phyloP scores from a whole-genome alignment of 2,888 invertebrate genomes.

The Eilema caniola region DNA sequence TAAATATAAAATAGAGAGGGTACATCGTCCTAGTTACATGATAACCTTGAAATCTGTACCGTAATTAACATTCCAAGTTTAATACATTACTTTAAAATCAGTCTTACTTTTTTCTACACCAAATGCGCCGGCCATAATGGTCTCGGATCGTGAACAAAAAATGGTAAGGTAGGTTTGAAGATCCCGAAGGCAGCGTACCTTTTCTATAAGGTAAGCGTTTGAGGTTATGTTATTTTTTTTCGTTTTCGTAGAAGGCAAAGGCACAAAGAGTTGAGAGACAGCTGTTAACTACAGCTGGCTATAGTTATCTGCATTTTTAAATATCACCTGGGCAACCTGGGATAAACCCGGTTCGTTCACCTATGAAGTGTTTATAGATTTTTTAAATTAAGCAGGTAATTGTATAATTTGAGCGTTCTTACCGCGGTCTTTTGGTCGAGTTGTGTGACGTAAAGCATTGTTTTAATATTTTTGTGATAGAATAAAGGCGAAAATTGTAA shows the following conservation, averaged over 20 bases:
- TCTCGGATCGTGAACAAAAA: slow-evolving; percentile 65
- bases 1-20: slow-evolving; percentile 15
- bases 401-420: background rate
- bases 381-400: background rate
- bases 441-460: background rate
- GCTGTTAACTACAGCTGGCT: slow-evolving; percentile 79
- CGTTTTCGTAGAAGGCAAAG: slow-evolving; percentile 69
- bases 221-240: slow-evolving; percentile 67
- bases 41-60: slow-evolving; percentile 37
- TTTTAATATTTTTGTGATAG: background rate
- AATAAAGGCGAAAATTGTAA: background rate
- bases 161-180: slow-evolving; percentile 58
- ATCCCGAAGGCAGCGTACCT: slow-evolving; percentile 70
- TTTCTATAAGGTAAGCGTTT: slow-evolving; percentile 81
- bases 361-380: background rate
- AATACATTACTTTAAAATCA: slow-evolving; percentile 58
- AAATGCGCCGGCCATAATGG: slow-evolving; percentile 78
- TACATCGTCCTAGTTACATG: slow-evolving; percentile 20
- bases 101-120: slow-evolving; percentile 68
- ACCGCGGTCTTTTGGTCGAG: background rate
- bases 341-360: slow-evolving; percentile 9
- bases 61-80: slow-evolving; percentile 62
- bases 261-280: slow-evolving; percentile 77
- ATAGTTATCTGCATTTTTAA: slow-evolving; percentile 55
- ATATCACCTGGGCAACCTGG: slow-evolving; percentile 67